Percentiles rank a stretch among this genome's conserved stretches.
Evolutionary conservation across 2,888 invertebrate species (phyloP).

Genomic region (Carterocephalus palaemon): DNA sequence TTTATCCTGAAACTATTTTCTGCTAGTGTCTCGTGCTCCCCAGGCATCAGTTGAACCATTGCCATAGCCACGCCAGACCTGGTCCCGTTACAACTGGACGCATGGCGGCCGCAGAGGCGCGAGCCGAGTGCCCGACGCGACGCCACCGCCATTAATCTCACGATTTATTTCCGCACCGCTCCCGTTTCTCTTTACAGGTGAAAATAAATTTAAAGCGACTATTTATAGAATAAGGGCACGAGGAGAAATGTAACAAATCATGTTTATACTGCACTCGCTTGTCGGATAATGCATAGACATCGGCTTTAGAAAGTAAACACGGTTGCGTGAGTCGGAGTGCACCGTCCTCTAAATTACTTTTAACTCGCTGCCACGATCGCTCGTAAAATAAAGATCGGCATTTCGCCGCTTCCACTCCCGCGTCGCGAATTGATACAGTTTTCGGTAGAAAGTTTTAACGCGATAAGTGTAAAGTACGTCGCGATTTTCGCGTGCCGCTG

Average conservation of each 20-base stretch:
- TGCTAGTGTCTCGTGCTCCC: too few relatives aligned
- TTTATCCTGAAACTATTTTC: neutral
- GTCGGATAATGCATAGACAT: slow-evolving; percentile 37
- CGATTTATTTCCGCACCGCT: slow-evolving; percentile 60
- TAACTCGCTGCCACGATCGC: slow-evolving; percentile 7
- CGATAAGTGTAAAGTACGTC: slow-evolving; percentile 50
- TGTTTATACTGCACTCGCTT: slow-evolving; percentile 41
- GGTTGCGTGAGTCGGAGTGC: slow-evolving; percentile 30
- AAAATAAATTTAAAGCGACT: slow-evolving; percentile 53
- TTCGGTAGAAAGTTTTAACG: slow-evolving; percentile 55
- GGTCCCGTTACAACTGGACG: too few relatives aligned
- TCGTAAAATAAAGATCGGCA: slow-evolving; percentile 10
- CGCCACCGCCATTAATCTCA: slow-evolving; percentile 56
- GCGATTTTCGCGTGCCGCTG: slow-evolving; percentile 54
- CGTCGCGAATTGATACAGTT: slow-evolving; percentile 29
- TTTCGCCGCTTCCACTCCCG: slow-evolving; percentile 1
- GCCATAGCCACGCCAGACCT: too few relatives aligned
- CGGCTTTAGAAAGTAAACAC: slow-evolving; percentile 40
- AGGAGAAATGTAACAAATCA: slow-evolving; percentile 55
- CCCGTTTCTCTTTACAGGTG: slow-evolving; percentile 57
- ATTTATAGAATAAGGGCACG: slow-evolving; percentile 51
- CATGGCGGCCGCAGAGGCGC: slow-evolving; percentile 14
- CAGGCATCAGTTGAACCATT: too few relatives aligned
- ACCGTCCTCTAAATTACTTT: slow-evolving; percentile 34
- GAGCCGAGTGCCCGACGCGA: too few relatives aligned